Evolutionary conservation across 2,113 vertebrate species (phyloP), one percentile per base, ranked within the genome.

Genomic region (Megalops atlanticus): DNA sequence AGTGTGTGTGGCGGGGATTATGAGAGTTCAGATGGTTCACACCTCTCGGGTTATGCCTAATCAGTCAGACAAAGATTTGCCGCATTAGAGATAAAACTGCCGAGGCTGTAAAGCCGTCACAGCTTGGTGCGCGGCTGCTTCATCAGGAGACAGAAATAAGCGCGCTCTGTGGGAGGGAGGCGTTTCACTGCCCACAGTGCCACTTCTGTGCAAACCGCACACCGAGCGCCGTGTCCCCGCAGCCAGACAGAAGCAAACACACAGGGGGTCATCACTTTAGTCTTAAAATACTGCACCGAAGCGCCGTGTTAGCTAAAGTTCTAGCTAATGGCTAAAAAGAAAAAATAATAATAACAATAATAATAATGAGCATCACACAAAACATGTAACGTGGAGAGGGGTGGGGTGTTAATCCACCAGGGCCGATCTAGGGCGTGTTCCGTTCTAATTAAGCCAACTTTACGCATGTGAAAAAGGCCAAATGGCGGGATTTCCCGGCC

Each of bases 401-500:
- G 74, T 41, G 36, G 79, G 33, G 70, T 73, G 83, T 78, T 81
- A 75, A 72, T 81, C 84, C 52, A 80, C 38, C 49, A 75, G 68
- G 84, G 78, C 82, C 82, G 82, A 76, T 79, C 71, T 68, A 84
- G 81, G 83, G 80, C 86, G 83, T 85, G 83, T 87, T 81, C 78
- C 58, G 83, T 84, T 87, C 85, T 87, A 88, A 89, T 89, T 81
- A 88, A 89, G 87, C 83, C 84, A 88, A 87, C 88, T 90, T 90
- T 87, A 86, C 84, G 89, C 87, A 85, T 88, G 87, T 87, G 89
- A 90, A 90, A 85, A 86, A 86, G 82, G 87, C 86, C 87, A 88
- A 90, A 86, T 90, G 89, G 85, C 84, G 76, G 82, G 82, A 87
- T 86, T 87, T 86, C 74, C 76, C 43, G 83, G 74, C 81, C 79